phyloP scores from a whole-genome alignment of 2,797 vertebrate species.

The Phrynocephalus forsythii region DNA sequence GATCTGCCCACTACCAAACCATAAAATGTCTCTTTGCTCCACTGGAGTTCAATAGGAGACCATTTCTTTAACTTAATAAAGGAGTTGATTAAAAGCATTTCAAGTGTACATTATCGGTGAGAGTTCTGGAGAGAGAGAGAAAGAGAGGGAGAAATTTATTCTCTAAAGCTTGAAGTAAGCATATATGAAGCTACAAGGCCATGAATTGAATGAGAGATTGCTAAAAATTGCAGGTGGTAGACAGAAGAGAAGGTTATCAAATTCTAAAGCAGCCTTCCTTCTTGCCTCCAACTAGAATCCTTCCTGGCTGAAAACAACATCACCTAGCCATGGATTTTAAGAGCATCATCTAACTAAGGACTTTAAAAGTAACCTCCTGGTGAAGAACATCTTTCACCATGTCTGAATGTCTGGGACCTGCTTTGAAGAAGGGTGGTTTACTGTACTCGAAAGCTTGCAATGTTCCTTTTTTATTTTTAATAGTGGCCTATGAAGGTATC shows the following conservation, averaged over 20 bases:
- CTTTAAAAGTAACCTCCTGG: no score
- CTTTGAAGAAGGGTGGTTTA: no score
- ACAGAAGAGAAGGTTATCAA: slow-evolving; percentile 33
- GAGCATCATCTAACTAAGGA: no score
- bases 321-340: no score
- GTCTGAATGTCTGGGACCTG: no score
- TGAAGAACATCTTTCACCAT: no score
- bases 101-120: slow-evolving; percentile 28
- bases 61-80: slow-evolving; percentile 61
- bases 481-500: no score
- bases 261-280: slow-evolving; percentile 1
- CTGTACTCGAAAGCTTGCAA: no score
- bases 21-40: slow-evolving; percentile 61
- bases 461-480: no score
- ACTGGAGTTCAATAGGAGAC: slow-evolving; percentile 57
- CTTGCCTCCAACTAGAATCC: no score
- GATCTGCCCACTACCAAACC: slow-evolving; percentile 54
- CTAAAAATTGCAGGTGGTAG: not conserved
- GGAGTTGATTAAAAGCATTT: slow-evolving; percentile 55
- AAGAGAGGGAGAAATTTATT: slow-evolving; percentile 43
- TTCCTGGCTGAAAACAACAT: no score
- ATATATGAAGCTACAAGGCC: slow-evolving; percentile 19
- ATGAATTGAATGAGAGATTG: slow-evolving; percentile 38
- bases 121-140: slow-evolving; percentile 14
- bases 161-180: slow-evolving; percentile 24